Percentiles rank a stretch among this genome's conserved stretches.
Conservation (phyloP, 2,113 vertebrate species). For the Paralichthys olivaceus region DNA sequence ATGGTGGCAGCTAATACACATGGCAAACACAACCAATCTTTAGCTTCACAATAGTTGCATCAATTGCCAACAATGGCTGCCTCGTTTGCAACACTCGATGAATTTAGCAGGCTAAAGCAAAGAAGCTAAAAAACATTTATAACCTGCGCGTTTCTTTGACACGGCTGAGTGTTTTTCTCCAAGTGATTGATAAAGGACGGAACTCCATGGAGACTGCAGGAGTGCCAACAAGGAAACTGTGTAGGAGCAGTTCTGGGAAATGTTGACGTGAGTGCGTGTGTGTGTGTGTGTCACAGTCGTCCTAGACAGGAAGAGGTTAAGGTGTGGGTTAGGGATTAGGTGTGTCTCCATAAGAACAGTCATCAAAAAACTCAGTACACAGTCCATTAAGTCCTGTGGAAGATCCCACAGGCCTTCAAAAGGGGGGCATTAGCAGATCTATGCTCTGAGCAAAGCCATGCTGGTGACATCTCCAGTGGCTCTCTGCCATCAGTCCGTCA, state of each 20-base stretch:
- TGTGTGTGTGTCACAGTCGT: conserved; percentile 67
- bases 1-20: conserved; percentile 66
- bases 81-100: conserved; percentile 59
- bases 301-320: conserved; percentile 81
- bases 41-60: conserved; percentile 51
- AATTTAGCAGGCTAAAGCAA: conserved; percentile 44
- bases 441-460: conserved; percentile 52
- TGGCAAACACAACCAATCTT: conserved; percentile 71
- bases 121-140: conserved; percentile 32
- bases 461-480: conserved; percentile 60
- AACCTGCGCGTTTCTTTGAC: conserved; percentile 21
- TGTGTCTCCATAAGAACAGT: conserved; percentile 75
- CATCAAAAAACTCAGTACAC: conserved; percentile 78
- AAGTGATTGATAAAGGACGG: conserved; percentile 9
- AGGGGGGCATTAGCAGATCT: conserved; percentile 63
- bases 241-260: conserved; percentile 72
- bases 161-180: conserved; percentile 10
- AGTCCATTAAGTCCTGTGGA: conserved; percentile 72
- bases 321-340: conserved; percentile 79
- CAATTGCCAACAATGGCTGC: conserved; percentile 50
- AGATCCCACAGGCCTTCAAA: conserved; percentile 74
- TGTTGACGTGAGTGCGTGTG: conserved; percentile 52
- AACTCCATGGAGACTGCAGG: conserved; percentile 5
- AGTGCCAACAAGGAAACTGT: conserved; percentile 37
- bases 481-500: conserved; percentile 59